Percentiles rank a stretch among this genome's conserved stretches.
These are phyloP conservation scores for Epinotia brunnichana DNA, from an alignment of 2,888 invertebrate species.

Conservation along the genomic window DNA sequence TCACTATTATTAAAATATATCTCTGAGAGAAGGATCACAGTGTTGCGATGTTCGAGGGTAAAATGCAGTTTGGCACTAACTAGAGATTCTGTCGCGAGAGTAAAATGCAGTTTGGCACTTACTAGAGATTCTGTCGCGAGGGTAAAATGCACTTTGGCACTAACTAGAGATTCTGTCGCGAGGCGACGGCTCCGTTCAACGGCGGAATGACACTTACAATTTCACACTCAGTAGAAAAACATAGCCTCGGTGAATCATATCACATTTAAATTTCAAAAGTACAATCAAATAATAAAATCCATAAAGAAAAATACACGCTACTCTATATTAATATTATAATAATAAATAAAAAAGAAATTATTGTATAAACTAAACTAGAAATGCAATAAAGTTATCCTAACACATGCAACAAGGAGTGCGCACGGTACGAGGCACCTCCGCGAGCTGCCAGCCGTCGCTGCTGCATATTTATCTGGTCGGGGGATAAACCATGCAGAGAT, in stretches of 20 bases:
- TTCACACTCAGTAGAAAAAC: conserved; percentile 61
- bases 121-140: conserved; percentile 70
- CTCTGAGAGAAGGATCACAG: conserved; percentile 72
- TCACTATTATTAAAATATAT: conserved; percentile 63
- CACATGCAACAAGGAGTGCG: conserved; percentile 75
- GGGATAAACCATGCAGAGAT: conserved; percentile 79
- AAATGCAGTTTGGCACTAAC: conserved; percentile 81
- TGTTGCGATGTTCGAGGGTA: conserved; percentile 60
- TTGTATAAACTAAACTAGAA: conserved; percentile 80
- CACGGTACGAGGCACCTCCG: conserved; percentile 72
- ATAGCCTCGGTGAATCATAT: conserved; percentile 79
- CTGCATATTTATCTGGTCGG: conserved; percentile 77
- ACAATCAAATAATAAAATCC: conserved; percentile 74
- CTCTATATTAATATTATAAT: conserved; percentile 71
- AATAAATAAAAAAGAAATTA: conserved; percentile 79
- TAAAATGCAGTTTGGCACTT: too few species aligned
- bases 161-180: conserved; percentile 70
- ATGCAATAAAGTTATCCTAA: conserved; percentile 78
- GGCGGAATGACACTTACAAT: conserved; percentile 67
- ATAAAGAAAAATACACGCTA: conserved; percentile 78
- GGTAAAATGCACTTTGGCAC: conserved; percentile 78
- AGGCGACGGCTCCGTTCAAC: conserved; percentile 24
- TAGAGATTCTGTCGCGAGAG: conserved; percentile 68
- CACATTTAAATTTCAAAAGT: conserved; percentile 80
- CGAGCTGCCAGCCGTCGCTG: conserved; percentile 48